These are phyloP conservation scores for Leptinotarsa defecta DNA, from an alignment of 1,140 invertebrate genomes.

Conservation along the genomic window DNA sequence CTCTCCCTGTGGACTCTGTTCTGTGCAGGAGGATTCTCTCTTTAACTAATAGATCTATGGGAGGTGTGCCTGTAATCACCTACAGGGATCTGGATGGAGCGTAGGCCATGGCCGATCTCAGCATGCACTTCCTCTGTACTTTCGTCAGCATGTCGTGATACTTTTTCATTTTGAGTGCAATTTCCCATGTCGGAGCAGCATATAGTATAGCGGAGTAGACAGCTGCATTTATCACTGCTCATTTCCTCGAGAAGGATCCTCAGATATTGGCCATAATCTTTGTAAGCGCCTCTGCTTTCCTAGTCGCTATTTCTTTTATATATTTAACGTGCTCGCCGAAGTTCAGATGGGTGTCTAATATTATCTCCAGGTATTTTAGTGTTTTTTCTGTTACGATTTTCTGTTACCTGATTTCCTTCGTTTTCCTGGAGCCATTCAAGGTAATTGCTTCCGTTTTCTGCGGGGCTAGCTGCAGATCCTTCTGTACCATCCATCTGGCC, in stretches of 20 bases:
- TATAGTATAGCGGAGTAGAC: constrained; percentile 24
- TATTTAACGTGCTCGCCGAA: background rate
- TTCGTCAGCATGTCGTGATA: background rate
- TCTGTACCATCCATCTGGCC: too few species aligned
- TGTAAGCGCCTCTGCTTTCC: constrained; percentile 8
- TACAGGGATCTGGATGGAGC: too few species aligned
- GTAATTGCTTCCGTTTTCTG: too few species aligned
- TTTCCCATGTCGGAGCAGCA: constrained; percentile 23
- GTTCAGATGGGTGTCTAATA: too few species aligned
- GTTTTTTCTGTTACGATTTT: too few species aligned
- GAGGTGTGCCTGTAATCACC: background rate
- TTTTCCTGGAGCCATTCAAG: too few species aligned
- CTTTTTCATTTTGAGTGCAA: constrained; percentile 1
- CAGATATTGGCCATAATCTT: background rate
- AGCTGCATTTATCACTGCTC: constrained; percentile 12
- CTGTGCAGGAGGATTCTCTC: background rate
- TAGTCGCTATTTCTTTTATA: background rate
- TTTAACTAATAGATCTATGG: constrained; percentile 20
- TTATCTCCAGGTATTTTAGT: too few species aligned
- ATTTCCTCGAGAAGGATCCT: background rate
- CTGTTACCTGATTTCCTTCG: too few species aligned
- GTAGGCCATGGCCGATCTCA: too few species aligned
- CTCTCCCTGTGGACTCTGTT: background rate
- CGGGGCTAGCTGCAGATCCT: too few species aligned
- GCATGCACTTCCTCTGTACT: background rate